These are phyloP conservation scores for Pipistrellus kuhlii DNA, from an alignment of 2,797 vertebrate species.

Conservation along the genomic window DNA sequence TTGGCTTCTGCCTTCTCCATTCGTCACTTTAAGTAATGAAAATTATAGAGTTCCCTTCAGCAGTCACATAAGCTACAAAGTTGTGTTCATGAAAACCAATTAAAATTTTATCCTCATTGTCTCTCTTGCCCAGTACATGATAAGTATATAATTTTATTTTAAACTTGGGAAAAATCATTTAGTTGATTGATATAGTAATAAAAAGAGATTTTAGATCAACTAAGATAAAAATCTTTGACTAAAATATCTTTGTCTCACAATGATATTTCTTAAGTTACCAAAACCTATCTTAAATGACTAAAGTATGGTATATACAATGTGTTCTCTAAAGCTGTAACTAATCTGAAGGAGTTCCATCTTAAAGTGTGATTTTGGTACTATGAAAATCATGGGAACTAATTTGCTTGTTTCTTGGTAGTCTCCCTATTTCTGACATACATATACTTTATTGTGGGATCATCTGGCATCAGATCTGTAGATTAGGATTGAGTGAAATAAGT, in stretches of 20 bases:
- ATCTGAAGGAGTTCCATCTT: slow-evolving; percentile 17
- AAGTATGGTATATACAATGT: slow-evolving; percentile 71
- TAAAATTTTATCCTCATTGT: slow-evolving; percentile 77
- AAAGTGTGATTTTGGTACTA: slow-evolving; percentile 32
- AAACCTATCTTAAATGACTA: slow-evolving; percentile 73
- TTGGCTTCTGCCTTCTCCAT: slow-evolving; percentile 73
- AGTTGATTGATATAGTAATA: slow-evolving; percentile 87
- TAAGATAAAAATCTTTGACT: slow-evolving; percentile 84
- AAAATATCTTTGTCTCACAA: slow-evolving; percentile 75
- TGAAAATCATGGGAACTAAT: background rate
- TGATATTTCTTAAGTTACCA: slow-evolving; percentile 79
- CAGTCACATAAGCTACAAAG: slow-evolving; percentile 72
- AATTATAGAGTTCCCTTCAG: slow-evolving; percentile 71
- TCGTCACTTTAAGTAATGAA: slow-evolving; percentile 72
- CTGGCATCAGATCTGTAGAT: background rate
- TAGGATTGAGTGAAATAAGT: background rate
- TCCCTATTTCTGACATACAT: background rate
- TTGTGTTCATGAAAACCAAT: slow-evolving; percentile 81
- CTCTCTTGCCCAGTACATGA: slow-evolving; percentile 70
- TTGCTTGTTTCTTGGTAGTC: background rate
- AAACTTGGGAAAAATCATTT: slow-evolving; percentile 82
- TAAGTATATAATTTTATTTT: slow-evolving; percentile 80
- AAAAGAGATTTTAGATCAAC: slow-evolving; percentile 84
- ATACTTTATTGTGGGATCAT: background rate
- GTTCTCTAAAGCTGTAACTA: slow-evolving; percentile 56